Evolutionary conservation across 1,140 invertebrate species (phyloP).

Genomic region (Rhopalosiphum padi): DNA sequence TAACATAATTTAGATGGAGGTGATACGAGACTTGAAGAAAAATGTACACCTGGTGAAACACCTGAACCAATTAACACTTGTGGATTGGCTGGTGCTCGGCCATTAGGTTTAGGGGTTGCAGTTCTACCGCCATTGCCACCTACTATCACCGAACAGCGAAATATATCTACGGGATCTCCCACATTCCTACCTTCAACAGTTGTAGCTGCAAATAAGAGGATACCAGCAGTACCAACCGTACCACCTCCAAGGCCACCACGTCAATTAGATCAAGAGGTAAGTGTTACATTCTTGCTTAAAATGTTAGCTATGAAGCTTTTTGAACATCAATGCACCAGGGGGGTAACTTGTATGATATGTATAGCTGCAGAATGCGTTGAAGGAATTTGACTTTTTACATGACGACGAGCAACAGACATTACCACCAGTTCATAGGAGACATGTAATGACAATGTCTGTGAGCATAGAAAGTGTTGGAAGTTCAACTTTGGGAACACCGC

Average conservation of each 20-base stretch:
- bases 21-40: slow-evolving; percentile 66
- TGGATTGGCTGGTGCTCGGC: slow-evolving; percentile 78
- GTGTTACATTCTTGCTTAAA: slow-evolving; percentile 57
- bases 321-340: slow-evolving; percentile 64
- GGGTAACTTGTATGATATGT: slow-evolving; percentile 61
- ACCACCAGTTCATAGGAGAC: slow-evolving; percentile 60
- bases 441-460: slow-evolving; percentile 54
- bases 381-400: slow-evolving; percentile 88
- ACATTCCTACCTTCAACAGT: slow-evolving; percentile 63
- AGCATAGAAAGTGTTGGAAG: slow-evolving; percentile 65
- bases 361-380: slow-evolving; percentile 81
- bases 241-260: slow-evolving; percentile 63
- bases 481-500: slow-evolving; percentile 66
- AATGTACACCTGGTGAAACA: slow-evolving; percentile 75
- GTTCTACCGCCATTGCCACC: slow-evolving; percentile 68
- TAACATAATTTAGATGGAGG: slow-evolving; percentile 48
- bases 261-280: slow-evolving; percentile 66
- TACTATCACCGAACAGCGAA: slow-evolving; percentile 61
- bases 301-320: slow-evolving; percentile 39
- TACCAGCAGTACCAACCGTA: slow-evolving; percentile 63
- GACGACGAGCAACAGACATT: slow-evolving; percentile 73
- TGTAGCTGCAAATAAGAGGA: slow-evolving; percentile 64
- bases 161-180: slow-evolving; percentile 64
- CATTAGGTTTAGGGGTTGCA: slow-evolving; percentile 69
- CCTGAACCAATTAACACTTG: slow-evolving; percentile 73